Conservation (phyloP, 2,113 vertebrate species). For the Galbula dea region DNA sequence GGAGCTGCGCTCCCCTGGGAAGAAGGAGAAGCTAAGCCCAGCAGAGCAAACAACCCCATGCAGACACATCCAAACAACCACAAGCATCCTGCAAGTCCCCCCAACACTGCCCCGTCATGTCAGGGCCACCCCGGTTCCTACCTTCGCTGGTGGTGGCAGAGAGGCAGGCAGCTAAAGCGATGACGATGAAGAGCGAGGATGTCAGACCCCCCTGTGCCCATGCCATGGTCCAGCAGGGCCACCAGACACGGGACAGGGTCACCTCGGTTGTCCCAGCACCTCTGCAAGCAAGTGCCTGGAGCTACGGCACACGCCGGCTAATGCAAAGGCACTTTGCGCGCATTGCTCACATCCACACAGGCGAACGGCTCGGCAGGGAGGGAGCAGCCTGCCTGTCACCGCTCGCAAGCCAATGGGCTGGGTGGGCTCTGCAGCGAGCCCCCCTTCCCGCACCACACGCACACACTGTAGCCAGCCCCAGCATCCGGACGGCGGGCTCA, state of each 20-base stretch:
- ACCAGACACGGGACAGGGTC: not conserved
- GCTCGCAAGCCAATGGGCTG: constrained; percentile 59
- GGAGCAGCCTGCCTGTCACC: constrained; percentile 46
- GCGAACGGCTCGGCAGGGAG: constrained; percentile 23
- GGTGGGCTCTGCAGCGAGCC: constrained; percentile 34
- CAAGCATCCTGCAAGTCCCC: not conserved
- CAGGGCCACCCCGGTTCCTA: constrained; percentile 8
- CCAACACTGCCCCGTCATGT: not conserved
- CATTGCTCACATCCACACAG: constrained; percentile 41
- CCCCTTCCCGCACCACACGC: not conserved
- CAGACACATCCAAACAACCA: not conserved
- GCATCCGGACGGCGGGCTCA: not conserved
- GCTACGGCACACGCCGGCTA: not conserved
- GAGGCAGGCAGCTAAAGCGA: constrained; percentile 66
- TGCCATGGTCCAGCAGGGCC: constrained; percentile 55
- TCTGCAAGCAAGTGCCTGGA: constrained; percentile 1
- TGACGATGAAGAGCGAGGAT: constrained; percentile 61
- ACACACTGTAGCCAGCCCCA: not conserved
- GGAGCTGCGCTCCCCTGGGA: not conserved
- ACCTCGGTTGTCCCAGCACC: not conserved
- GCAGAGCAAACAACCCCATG: not conserved
- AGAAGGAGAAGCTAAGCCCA: not conserved
- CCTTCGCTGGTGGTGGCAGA: constrained; percentile 60
- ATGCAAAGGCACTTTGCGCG: constrained; percentile 58
- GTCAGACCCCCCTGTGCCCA: constrained; percentile 45